phyloP scores from a whole-genome alignment of 2,113 vertebrate species.

The Macquaria australasica region DNA sequence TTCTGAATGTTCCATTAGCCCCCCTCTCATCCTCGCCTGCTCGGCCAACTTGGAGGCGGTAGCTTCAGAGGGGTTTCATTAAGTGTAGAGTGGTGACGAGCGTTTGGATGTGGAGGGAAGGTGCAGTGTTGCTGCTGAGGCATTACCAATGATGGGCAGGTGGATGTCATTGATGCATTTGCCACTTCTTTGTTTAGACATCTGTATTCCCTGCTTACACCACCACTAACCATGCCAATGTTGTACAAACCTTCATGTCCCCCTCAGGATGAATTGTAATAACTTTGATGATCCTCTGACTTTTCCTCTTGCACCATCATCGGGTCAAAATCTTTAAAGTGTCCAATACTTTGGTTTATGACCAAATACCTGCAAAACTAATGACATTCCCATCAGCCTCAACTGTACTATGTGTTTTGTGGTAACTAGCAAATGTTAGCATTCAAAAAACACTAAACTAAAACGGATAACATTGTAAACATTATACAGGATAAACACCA shows the following conservation, averaged over 20 bases:
- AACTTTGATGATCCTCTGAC: no score
- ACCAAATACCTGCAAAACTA: no score
- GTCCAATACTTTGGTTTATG: no score
- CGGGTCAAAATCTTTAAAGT: no score
- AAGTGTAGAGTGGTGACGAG: not conserved
- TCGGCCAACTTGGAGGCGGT: not conserved
- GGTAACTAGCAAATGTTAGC: no score
- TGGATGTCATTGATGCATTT: not conserved
- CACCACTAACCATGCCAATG: not conserved
- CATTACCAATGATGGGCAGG: not conserved
- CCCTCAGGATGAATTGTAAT: no score
- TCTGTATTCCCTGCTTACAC: not conserved
- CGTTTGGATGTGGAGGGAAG: slow-evolving; percentile 15
- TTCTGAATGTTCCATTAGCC: slow-evolving; percentile 62
- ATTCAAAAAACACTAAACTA: no score
- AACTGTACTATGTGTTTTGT: no score
- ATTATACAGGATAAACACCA: no score
- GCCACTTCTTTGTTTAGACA: not conserved
- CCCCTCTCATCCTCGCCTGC: not conserved
- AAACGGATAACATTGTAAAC: no score
- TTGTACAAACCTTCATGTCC: not conserved
- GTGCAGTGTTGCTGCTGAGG: not conserved
- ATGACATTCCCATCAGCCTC: no score
- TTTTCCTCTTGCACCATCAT: no score
- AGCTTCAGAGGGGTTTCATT: not conserved